Base-by-base conservation (phyloP, 2,797 vertebrate genomes). In the Diglossa cyanea region DNA sequence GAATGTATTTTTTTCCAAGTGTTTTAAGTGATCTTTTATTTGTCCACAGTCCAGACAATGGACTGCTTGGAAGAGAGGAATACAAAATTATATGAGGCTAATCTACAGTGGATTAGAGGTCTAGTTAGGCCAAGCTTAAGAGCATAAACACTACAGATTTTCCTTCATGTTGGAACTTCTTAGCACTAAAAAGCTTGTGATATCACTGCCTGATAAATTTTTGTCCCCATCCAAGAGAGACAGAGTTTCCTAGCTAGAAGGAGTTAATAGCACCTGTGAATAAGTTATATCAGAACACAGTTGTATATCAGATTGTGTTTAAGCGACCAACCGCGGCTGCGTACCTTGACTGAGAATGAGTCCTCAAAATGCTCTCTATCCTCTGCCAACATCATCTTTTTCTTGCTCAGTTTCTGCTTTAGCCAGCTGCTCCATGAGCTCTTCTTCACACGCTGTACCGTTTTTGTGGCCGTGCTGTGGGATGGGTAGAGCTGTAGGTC, bases 331-430 rank as follows among this genome's bases (percentile, higher is more conserved):
- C 62, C 19, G 1, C 20, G 8, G 30, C 85, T 91, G 75, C 78
- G 0, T 96, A 95, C 91, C 93, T 94, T 71, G 66, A 42, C 88
- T 51, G 70, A 4, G 75, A 92, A 73, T 12, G 85, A 55, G 33
- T 95, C 87, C 37, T 86, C 86, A 96, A 73, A 92, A 81, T 53
- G 66, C 44, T 70, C 89, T 78, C 86, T 90, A 40, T 91, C 86
- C 33, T 94, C 66, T 96, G 86, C 62, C 90, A 93, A 13, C 73
- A 88, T 90, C 72, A 31, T 57, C 70, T 68, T 92, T 93, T 75
- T 93, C 95, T 88, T 92, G 88, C 73, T 86, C 51, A 95, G 79
- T 71, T 96, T 96, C 93, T 94, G 86, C 92, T 81, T 94, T 94
- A 95, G 60, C 92, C 90, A 95, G 28, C 67, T 88, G 83, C 66